Base-by-base conservation (phyloP, 2,113 vertebrate genomes). In the Varanus komodoensis region DNA sequence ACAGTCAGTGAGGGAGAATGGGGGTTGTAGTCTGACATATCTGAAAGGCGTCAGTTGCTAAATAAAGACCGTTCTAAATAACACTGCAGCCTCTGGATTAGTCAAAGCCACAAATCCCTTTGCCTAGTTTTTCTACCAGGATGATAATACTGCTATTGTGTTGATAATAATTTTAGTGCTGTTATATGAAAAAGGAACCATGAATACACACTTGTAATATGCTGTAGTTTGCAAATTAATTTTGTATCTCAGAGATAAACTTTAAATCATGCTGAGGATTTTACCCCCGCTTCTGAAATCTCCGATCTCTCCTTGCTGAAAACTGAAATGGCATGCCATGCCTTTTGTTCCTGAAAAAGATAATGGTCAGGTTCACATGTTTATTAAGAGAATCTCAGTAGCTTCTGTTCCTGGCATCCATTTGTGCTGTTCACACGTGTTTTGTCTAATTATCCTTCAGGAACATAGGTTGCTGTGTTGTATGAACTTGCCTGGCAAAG, bases 261-360 rank as follows among this genome's bases (percentile, higher is more conserved):
- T 87, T 78, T 8, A 87, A 48, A 21, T n/a, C 75, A 8, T 78
- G 11, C 84, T 74, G 52, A 54, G 50, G 73, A 38, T 86, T 21
- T 71, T 71, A 17, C 25, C 17, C 32, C n/a, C 17, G 8, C 25
- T 78, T 48, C 44, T 78, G 57, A 78, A 48, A 82, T 23, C 1
- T 34, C 14, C 7, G 27, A 1, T 34, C 73, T 3, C 14, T 8
- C 9, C 11, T 38, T 64, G 32, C 29, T 73, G 29, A 71, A 86
- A 21, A 8, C 14, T 84, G 38, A 32, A 71, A 86, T 9, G 61
- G 1, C n/a, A 6, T 19, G 3, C 23, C 23, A 74, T 93, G 93
- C 25, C 61, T 94, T 88, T 34, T 74, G 52, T 64, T 94, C 88
- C 73, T 92, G 90, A 95, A 87, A 93, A 67, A 0, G 0, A 44